Evolutionary conservation across 2,797 vertebrate genomes (phyloP).

Genomic region (Semotilus atromaculatus): DNA sequence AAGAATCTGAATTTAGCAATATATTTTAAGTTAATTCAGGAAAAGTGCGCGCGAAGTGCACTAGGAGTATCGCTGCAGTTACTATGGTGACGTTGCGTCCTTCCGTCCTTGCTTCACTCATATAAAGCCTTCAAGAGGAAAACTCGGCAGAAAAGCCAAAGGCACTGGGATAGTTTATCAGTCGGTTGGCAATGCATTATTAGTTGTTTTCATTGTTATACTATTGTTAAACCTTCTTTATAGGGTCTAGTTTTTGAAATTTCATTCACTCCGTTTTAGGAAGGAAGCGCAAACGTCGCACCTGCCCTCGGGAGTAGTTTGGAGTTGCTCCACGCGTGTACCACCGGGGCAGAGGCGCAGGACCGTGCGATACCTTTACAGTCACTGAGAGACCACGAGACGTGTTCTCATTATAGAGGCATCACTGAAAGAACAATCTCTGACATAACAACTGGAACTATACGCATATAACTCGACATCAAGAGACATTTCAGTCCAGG

Average conservation of each 20-base stretch:
- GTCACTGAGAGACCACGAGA: constrained; percentile 21
- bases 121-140: constrained; percentile 70
- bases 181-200: too few relatives aligned
- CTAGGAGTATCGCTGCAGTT: constrained; percentile 42
- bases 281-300: constrained; percentile 63
- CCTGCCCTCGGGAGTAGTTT: constrained; percentile 70
- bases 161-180: constrained; percentile 54
- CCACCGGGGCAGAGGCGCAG: constrained; percentile 44
- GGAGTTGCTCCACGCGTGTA: constrained; percentile 57
- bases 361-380: constrained; percentile 38
- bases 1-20: too few relatives aligned
- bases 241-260: constrained; percentile 18
- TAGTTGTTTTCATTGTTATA: neutral
- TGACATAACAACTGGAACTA: neutral
- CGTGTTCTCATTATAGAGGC: neutral
- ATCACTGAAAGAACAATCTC: neutral
- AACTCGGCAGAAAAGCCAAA: constrained; percentile 59
- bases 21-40: too few relatives aligned
- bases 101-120: constrained; percentile 63
- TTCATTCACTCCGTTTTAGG: constrained; percentile 28
- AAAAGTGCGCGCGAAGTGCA: neutral
- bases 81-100: constrained; percentile 75
- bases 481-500: constrained; percentile 4
- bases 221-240: neutral
- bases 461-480: neutral